These are phyloP conservation scores for Grammomys dolichurus DNA, from an alignment of 2,113 vertebrate species.

Conservation along the genomic window DNA sequence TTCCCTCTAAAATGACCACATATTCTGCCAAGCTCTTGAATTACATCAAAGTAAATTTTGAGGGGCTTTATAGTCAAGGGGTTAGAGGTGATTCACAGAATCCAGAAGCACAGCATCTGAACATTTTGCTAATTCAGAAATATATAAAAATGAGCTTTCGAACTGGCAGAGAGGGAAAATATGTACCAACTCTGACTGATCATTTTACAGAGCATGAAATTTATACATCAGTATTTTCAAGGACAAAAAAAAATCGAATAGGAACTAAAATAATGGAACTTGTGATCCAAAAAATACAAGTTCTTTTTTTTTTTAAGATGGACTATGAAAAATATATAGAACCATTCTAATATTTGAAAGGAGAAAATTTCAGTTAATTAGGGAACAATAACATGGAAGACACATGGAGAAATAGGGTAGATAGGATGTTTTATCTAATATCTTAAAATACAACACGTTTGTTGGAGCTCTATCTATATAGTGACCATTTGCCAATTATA, in stretches of 20 bases:
- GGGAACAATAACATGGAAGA: background rate
- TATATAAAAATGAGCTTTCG: slow-evolving; percentile 61
- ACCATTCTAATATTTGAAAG: background rate
- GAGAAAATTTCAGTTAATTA: slow-evolving; percentile 4
- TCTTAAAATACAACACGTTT: slow-evolving; percentile 24
- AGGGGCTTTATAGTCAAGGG: slow-evolving; percentile 22
- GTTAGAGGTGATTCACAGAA: slow-evolving; percentile 41
- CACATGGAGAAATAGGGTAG: background rate
- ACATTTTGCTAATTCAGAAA: slow-evolving; percentile 64
- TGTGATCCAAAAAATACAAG: slow-evolving; percentile 25
- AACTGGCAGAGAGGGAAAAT: slow-evolving; percentile 47
- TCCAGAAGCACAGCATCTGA: slow-evolving; percentile 41
- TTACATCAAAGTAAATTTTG: slow-evolving; percentile 58
- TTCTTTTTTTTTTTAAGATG: slow-evolving; percentile 31
- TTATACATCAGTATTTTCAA: slow-evolving; percentile 62
- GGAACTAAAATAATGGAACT: slow-evolving; percentile 54
- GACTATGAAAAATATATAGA: slow-evolving; percentile 49
- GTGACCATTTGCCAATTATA: slow-evolving; percentile 18
- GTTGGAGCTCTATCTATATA: background rate
- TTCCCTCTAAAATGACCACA: slow-evolving; percentile 22
- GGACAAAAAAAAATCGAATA: slow-evolving; percentile 48
- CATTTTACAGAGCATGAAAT: slow-evolving; percentile 57
- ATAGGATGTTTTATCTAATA: background rate
- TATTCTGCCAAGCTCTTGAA: slow-evolving; percentile 63
- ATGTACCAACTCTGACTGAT: slow-evolving; percentile 27